A percentile compares a stretch with the other conserved stretches of the same genome.
Conservation (phyloP, 2,888 invertebrate genomes). For the Tachina fera region DNA sequence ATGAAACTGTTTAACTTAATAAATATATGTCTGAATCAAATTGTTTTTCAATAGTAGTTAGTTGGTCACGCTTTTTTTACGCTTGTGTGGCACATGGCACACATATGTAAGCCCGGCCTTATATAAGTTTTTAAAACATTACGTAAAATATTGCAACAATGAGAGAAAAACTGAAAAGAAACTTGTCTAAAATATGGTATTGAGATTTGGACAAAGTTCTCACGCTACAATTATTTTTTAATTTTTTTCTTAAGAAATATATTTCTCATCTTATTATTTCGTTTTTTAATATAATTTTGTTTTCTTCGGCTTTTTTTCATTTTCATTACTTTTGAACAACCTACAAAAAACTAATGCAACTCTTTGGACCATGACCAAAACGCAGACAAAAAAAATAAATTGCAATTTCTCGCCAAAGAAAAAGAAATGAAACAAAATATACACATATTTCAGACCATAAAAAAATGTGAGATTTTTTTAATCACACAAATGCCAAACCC, state of each 20-base stretch:
- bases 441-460: conserved; percentile 69
- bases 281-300: conserved; percentile 69
- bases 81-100: too few species aligned
- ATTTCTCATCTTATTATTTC: conserved; percentile 70
- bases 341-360: conserved; percentile 67
- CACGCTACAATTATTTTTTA: conserved; percentile 39
- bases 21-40: too few species aligned
- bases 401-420: conserved; percentile 65
- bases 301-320: conserved; percentile 42
- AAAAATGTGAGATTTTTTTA: conserved; percentile 62
- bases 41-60: too few species aligned
- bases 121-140: neutral
- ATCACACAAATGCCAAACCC: conserved; percentile 73
- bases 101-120: too few species aligned
- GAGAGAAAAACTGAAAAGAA: conserved; percentile 1
- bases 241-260: conserved; percentile 18
- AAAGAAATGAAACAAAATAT: conserved; percentile 68
- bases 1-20: too few species aligned
- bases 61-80: too few species aligned
- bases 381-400: conserved; percentile 52
- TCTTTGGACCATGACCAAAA: conserved; percentile 71
- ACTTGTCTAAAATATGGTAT: conserved; percentile 44
- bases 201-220: conserved; percentile 55
- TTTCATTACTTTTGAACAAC: conserved; percentile 57
- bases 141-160: neutral